phyloP scores from a whole-genome alignment of 2,797 vertebrate genomes.

The Sphenopsis melanotis region DNA sequence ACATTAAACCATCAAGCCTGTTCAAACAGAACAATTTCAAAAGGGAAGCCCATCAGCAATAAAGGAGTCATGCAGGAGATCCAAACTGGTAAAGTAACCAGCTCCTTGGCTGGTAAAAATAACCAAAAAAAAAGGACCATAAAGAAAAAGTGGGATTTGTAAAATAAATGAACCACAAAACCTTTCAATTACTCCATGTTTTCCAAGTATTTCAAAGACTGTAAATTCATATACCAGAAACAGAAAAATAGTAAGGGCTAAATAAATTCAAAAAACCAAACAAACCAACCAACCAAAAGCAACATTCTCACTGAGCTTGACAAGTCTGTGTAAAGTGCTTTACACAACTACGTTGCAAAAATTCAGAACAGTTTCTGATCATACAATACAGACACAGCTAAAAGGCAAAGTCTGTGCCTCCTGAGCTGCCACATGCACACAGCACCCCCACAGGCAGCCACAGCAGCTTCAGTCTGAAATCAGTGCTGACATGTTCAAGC shows the following conservation, averaged over 20 bases:
- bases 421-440: neutral
- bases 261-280: neutral
- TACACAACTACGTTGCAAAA: neutral
- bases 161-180: neutral
- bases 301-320: neutral
- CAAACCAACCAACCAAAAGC: neutral
- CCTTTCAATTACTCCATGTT: neutral
- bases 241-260: neutral
- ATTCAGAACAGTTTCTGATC: neutral
- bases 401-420: neutral
- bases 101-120: neutral
- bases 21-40: neutral
- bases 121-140: neutral
- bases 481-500: accelerated
- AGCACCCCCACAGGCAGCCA: neutral
- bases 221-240: neutral
- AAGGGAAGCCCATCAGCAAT: neutral
- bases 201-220: neutral
- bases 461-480: neutral
- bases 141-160: neutral
- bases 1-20: neutral
- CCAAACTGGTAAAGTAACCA: neutral
- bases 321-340: neutral
- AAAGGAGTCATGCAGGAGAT: neutral
- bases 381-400: neutral